These are phyloP conservation scores for Coecobrya sp. DNA, from an alignment of 2,888 invertebrate genomes.

Conservation along the genomic window DNA sequence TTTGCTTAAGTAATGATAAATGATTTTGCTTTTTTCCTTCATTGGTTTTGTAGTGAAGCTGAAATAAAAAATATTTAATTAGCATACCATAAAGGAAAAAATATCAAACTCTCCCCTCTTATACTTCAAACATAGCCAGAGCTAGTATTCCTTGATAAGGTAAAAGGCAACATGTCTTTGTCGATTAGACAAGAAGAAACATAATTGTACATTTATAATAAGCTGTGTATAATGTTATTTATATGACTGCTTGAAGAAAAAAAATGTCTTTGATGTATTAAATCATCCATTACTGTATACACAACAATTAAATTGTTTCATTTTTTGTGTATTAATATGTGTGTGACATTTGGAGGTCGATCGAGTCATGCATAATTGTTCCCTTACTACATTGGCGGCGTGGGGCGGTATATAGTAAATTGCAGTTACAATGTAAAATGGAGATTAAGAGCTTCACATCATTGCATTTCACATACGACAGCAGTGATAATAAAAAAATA, in stretches of 20 bases:
- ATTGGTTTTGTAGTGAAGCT: slow-evolving; percentile 69
- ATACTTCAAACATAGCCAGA: background rate
- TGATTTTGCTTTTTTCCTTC: slow-evolving; percentile 76
- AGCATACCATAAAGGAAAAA: slow-evolving; percentile 77
- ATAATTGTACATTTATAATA: slow-evolving; percentile 18
- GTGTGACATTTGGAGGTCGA: slow-evolving; percentile 77
- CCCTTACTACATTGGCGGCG: slow-evolving; percentile 1
- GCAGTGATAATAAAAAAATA: slow-evolving; percentile 15
- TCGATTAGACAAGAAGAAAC: background rate
- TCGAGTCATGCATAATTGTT: slow-evolving; percentile 58
- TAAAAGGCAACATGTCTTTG: background rate
- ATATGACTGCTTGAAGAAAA: background rate
- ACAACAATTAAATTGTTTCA: slow-evolving; percentile 71
- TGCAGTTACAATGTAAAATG: background rate
- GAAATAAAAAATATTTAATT: slow-evolving; percentile 76
- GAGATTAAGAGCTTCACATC: slow-evolving; percentile 3
- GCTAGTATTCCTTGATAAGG: background rate
- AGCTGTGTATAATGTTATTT: slow-evolving; percentile 25
- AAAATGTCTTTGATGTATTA: slow-evolving; percentile 63
- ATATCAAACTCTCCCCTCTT: slow-evolving; percentile 19
- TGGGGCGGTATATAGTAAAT: background rate
- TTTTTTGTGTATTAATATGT: slow-evolving; percentile 41
- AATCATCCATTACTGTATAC: slow-evolving; percentile 69
- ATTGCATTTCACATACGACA: slow-evolving; percentile 2
- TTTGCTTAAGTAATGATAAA: slow-evolving; percentile 79